phyloP scores from a whole-genome alignment of 2,888 invertebrate genomes.

The Torymus tubicola region DNA sequence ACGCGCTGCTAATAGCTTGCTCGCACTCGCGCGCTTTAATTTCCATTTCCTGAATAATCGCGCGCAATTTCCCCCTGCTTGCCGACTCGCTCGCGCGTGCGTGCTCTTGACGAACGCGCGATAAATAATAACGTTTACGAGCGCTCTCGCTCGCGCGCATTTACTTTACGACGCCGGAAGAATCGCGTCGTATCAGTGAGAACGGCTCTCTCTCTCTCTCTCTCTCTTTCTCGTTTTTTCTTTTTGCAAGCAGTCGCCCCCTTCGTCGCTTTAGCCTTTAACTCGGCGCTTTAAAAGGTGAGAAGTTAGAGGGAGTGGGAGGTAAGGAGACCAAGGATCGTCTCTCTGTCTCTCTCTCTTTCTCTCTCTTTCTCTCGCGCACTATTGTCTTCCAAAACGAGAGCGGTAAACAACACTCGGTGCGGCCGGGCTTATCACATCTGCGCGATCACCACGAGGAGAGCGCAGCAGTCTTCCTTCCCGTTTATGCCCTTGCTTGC shows the following conservation, averaged over 20 bases:
- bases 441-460: constrained; percentile 27
- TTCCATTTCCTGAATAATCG: constrained; percentile 47
- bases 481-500: too few relatives aligned
- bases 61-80: background rate
- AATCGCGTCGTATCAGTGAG: background rate
- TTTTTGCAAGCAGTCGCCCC: too few relatives aligned
- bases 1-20: constrained; percentile 3
- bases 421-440: background rate
- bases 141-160: constrained; percentile 1
- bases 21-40: constrained; percentile 41
- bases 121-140: constrained; percentile 52
- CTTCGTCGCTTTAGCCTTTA: too few relatives aligned
- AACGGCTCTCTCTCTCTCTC: too few relatives aligned
- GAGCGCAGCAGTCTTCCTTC: too few relatives aligned
- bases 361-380: background rate
- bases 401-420: constrained; percentile 31
- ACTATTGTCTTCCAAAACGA: constrained; percentile 48
- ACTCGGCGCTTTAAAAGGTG: constrained; percentile 17
- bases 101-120: constrained; percentile 27
- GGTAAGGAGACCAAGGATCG: background rate
- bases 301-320: constrained; percentile 11
- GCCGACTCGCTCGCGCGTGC: background rate
- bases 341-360: too few relatives aligned
- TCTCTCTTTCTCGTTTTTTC: too few relatives aligned
- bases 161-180: constrained; percentile 31